A percentile compares a stretch with the other conserved stretches of the same genome.
Evolutionary conservation across 2,113 vertebrate genomes (phyloP).

Genomic region (Tyrannus savana): DNA sequence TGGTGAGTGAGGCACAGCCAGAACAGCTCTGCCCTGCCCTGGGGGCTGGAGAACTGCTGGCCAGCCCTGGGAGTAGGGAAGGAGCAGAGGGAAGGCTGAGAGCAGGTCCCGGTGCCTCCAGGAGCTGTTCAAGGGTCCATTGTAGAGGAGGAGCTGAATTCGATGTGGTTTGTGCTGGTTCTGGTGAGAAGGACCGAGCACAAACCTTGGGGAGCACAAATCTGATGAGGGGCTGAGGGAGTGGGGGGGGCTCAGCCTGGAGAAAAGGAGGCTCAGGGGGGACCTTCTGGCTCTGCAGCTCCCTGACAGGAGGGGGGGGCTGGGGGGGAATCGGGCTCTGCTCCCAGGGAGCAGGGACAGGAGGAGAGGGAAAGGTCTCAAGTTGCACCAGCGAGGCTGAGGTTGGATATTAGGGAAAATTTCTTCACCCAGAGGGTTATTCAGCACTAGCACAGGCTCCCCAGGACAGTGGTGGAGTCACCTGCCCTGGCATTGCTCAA

Average conservation of each 20-base stretch:
- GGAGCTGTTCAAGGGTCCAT: neutral
- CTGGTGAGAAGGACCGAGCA: neutral
- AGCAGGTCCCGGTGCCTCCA: neutral
- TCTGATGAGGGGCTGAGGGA: neutral
- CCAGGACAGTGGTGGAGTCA: neutral
- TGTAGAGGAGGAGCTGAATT: neutral
- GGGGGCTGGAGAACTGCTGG: neutral
- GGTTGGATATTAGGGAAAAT: neutral
- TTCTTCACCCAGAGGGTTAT: neutral
- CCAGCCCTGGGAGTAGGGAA: neutral
- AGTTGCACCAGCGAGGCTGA: neutral
- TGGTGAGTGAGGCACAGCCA: neutral
- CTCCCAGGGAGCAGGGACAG: too few species aligned
- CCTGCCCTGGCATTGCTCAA: neutral
- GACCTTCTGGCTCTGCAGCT: neutral
- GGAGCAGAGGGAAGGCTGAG: neutral
- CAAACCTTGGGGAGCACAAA: neutral
- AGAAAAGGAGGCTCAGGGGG: neutral
- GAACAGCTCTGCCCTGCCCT: neutral
- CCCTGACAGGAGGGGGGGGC: neutral
- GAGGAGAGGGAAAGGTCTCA: neutral
- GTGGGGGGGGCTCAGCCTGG: neutral
- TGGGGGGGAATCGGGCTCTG: too few species aligned
- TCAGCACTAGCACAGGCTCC: neutral
- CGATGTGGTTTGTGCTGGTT: neutral